Conservation (phyloP, 2,797 vertebrate genomes). For the Coregonus sp. region DNA sequence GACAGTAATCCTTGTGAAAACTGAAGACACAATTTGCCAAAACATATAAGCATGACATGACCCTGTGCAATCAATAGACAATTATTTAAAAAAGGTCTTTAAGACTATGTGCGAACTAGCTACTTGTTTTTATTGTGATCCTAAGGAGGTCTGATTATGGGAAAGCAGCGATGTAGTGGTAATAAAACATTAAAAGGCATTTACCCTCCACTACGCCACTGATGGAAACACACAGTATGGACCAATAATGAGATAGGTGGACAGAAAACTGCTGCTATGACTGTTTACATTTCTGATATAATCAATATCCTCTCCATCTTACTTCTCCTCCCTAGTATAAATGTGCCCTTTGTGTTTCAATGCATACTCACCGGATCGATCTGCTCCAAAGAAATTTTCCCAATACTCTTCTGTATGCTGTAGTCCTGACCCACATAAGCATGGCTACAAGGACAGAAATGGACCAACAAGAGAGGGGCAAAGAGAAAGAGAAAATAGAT, state of each 20-base stretch:
- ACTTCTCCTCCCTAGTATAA: not conserved
- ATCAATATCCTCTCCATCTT: not conserved
- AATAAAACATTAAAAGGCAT: not conserved
- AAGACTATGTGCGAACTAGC: no score
- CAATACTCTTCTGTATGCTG: conserved; percentile 85
- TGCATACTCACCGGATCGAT: conserved; percentile 87
- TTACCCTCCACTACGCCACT: not conserved
- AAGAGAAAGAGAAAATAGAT: not conserved
- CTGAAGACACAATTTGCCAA: no score
- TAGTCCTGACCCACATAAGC: conserved; percentile 96
- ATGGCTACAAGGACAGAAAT: conserved; percentile 78
- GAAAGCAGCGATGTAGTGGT: not conserved
- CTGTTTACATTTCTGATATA: not conserved
- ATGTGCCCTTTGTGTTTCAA: not conserved
- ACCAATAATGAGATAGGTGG: not conserved
- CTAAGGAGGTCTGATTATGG: not conserved
- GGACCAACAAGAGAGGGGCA: not conserved
- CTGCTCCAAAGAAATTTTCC: conserved; percentile 94
- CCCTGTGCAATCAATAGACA: no score
- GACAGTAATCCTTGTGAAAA: not conserved
- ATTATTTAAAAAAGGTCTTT: no score
- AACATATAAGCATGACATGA: no score
- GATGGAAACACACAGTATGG: not conserved
- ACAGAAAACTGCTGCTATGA: not conserved
- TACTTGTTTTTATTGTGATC: no score